Evolutionary conservation across 2,888 invertebrate genomes (phyloP).

Genomic region (Lithophane leautieri): DNA sequence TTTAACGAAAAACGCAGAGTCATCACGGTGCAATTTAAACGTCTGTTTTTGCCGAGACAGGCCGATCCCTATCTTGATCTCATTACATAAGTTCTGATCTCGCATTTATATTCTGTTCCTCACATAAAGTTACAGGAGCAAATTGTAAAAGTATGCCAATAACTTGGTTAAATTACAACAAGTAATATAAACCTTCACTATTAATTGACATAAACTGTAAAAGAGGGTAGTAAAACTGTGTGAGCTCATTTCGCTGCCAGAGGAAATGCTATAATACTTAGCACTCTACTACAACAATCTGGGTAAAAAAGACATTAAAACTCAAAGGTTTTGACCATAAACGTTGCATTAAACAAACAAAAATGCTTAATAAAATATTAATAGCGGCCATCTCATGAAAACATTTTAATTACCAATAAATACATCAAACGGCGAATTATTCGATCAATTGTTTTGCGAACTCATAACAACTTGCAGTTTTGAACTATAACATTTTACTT

Average conservation of each 20-base stretch:
- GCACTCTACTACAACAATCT: too few relatives aligned
- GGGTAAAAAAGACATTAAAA: slow-evolving; percentile 40
- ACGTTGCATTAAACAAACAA: slow-evolving; percentile 19
- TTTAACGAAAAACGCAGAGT: slow-evolving; percentile 76
- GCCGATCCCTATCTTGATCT: slow-evolving; percentile 79
- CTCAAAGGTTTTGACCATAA: slow-evolving; percentile 4
- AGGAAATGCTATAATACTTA: slow-evolving; percentile 45
- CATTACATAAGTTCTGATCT: slow-evolving; percentile 78
- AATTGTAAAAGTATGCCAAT: slow-evolving; percentile 44
- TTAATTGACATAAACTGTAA: slow-evolving; percentile 41
- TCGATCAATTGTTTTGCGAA: slow-evolving; percentile 58
- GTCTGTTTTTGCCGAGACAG: slow-evolving; percentile 74
- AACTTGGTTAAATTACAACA: slow-evolving; percentile 42
- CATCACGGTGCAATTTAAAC: slow-evolving; percentile 84
- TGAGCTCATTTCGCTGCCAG: slow-evolving; percentile 42
- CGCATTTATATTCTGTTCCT: slow-evolving; percentile 51
- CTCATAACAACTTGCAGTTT: slow-evolving; percentile 73
- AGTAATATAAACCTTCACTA: slow-evolving; percentile 36
- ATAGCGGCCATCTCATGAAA: slow-evolving; percentile 31
- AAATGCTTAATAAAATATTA: slow-evolving; percentile 6
- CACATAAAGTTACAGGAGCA: slow-evolving; percentile 51
- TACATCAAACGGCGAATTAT: slow-evolving; percentile 45
- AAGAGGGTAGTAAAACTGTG: slow-evolving; percentile 45
- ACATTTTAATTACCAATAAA: slow-evolving; percentile 55
- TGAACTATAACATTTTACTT: slow-evolving; percentile 67